Conservation (phyloP, 2,113 vertebrate genomes). For the Chauna torquata region DNA sequence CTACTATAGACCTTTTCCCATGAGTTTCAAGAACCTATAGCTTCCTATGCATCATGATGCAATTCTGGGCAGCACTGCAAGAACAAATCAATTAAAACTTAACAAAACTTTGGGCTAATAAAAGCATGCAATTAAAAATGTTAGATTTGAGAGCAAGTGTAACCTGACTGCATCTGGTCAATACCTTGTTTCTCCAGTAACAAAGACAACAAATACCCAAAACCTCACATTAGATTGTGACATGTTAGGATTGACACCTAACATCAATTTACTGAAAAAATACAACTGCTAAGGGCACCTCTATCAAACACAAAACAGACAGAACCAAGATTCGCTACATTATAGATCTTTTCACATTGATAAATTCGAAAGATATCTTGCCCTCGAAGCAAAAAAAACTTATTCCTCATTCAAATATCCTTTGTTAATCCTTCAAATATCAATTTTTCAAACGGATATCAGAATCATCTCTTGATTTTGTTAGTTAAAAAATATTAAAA, state of each 20-base stretch:
- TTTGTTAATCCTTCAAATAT: background rate
- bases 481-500: background rate
- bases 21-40: background rate
- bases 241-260: background rate
- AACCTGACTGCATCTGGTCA: background rate
- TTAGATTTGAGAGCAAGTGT: background rate
- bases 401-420: background rate
- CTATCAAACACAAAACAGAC: background rate
- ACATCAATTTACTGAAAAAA: background rate
- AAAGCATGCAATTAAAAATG: background rate
- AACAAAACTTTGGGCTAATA: background rate
- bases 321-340: background rate
- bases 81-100: background rate
- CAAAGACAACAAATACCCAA: background rate
- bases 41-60: background rate
- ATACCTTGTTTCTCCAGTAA: background rate
- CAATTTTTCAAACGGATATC: background rate
- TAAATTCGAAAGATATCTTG: background rate
- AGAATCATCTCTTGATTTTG: background rate
- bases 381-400: background rate
- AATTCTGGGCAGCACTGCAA: background rate
- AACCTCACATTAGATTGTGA: background rate
- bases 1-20: background rate
- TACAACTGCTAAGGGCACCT: background rate
- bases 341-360: background rate